Base-by-base conservation (phyloP, 2,888 invertebrate genomes). In the Cantharis lateralis region DNA sequence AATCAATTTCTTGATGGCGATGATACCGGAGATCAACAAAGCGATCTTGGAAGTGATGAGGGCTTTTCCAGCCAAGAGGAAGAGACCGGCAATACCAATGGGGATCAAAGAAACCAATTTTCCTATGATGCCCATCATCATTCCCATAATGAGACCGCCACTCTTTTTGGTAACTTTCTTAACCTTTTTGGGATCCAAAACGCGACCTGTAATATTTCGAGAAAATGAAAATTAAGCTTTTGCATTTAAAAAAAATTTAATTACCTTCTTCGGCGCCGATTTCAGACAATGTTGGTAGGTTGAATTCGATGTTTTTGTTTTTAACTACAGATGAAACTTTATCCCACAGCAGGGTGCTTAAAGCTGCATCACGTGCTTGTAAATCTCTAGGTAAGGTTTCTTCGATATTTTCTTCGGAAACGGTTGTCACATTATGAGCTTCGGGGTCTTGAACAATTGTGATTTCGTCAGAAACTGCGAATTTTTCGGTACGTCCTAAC, bases 91-190 rank as follows among this genome's bases (percentile, higher is more conserved):
- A 83, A 96, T 94, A 9, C 94, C 95, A 3, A 96, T 86, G 0
- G 96, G 96, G 24, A 95, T 91, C 90, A 96, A 89, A 2, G 95
- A 94, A 16, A 94, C 93, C 92, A 95, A 92, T 88, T 96, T 96
- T 91, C 95, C 95, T 4, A 93, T 93, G 81, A 93, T 92, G 7
- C 95, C 95, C 94, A 95, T 95, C 93, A 95, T 95, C 95, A 96
- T 95, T 92, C 95, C 95, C 48, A 94, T 92, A 95, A 96, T 95
- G 95, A 95, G 95, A 84, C 95, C 77, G 5, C 68, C 64, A 3
- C 70, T 95, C 91, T 95, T 95, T 94, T 95, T 95, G 16, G 71
- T 70, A 15, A 63, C 61, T 24, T 62, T 61, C 13, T 70, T 69
- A n/a, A 61, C 18, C 61, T 88, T 95, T 16, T 15, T 62, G n/a